Evolutionary conservation across 1,140 invertebrate genomes (phyloP).

Genomic region (Conus ventricosus): DNA sequence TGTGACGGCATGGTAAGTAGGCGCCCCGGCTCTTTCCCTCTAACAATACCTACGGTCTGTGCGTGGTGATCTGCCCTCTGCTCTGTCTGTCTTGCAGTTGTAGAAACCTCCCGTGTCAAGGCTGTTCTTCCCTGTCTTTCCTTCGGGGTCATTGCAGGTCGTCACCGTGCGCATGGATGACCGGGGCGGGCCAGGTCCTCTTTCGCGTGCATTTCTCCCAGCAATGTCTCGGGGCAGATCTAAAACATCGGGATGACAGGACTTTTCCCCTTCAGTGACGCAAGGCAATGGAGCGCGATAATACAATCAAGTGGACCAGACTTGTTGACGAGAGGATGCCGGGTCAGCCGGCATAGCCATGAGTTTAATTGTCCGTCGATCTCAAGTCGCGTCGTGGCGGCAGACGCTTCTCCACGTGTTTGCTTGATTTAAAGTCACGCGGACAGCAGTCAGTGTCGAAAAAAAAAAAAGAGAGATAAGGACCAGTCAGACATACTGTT

Average conservation of each 20-base stretch:
- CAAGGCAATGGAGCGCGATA: not conserved
- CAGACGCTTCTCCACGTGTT: not conserved
- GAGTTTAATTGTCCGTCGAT: not conserved
- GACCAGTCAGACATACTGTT: no score
- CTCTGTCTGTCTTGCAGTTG: no score
- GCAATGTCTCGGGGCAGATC: not conserved
- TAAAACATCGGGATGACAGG: not conserved
- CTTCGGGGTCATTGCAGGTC: no score
- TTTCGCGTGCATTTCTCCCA: not conserved
- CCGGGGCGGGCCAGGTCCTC: no score
- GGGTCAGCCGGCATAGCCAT: not conserved
- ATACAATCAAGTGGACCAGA: not conserved
- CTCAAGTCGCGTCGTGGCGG: not conserved
- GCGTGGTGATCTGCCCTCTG: no score
- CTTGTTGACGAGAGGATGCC: not conserved
- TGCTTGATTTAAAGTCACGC: not conserved
- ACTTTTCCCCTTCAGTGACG: not conserved
- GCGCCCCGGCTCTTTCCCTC: no score
- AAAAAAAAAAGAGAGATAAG: not conserved
- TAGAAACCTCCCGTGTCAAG: no score
- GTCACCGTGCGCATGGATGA: no score
- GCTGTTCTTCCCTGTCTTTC: no score
- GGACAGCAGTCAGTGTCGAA: not conserved
- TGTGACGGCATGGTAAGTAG: slow-evolving; percentile 86
- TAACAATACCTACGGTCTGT: no score